Evolutionary conservation across 2,888 invertebrate genomes (phyloP), one percentile per base, ranked within the genome.

Genomic region (Ormyrus pomaceus): DNA sequence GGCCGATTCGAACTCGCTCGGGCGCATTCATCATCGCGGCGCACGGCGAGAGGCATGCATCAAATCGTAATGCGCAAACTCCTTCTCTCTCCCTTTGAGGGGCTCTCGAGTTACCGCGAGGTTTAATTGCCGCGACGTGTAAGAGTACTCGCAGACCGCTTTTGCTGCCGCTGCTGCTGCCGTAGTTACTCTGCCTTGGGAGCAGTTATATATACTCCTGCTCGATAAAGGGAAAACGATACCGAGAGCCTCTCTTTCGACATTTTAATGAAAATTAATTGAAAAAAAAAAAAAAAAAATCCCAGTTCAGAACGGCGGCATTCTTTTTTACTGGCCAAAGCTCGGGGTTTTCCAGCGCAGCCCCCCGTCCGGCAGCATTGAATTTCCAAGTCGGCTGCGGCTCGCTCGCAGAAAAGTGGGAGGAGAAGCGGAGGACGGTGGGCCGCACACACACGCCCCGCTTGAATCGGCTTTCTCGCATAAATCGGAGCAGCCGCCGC

Each of bases 81-180:
- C 59, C 61, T 19, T 51, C 59, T 55, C 11, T 45, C 55, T 45
- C 50, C 34, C 50, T 46, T 70, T 19, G 70, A 70, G 64, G 58
- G 48, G n/a, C 19, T 61, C 85, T 87, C 87, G 75, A 83, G 85
- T 87, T 87, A 86, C 72, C 48, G 13, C 85, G 84, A 82, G 83
- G 81, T 87, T 86, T 86, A 87, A 87, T 87, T 87, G 85, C 84
- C 81, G 84, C 66, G 75, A 79, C 76, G 83, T 66, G 69, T 58
- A 66, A 34, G 34, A 34, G 34, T 34, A 34, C 34, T 34, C 34
- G 34, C 3, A 34, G 34, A 4, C 34, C 51, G 68, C 59, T 59
- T 62, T 59, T 19, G 59, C 58, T 55, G 65, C 34, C 51, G 34
- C 55, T 59, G 59, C 51, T 55, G 56, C 66, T 34, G 19, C 61